These are phyloP conservation scores for Orbicella faveolata DNA, from an alignment of 64 coral and sea anemone genomes.

Conservation along the genomic window DNA sequence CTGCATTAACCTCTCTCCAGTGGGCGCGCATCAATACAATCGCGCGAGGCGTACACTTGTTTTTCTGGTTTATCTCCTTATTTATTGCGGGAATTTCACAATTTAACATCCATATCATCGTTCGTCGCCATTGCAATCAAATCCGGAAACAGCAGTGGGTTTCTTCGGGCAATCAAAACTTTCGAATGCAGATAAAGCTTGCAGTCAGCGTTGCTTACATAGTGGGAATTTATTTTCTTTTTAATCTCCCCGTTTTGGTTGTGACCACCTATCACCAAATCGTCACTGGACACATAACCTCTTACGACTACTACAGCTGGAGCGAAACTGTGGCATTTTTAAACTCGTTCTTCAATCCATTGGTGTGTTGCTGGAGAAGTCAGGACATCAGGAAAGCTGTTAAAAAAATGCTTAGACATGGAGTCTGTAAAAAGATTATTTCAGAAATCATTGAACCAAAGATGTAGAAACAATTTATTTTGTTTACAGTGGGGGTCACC, in stretches of 20 bases:
- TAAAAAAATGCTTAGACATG: slow-evolving; percentile 22
- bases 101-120: slow-evolving; percentile 37
- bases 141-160: slow-evolving; percentile 54
- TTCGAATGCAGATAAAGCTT: slow-evolving; percentile 51
- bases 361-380: slow-evolving; percentile 71
- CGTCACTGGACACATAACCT: slow-evolving; percentile 23
- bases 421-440: not conserved
- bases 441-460: not conserved
- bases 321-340: slow-evolving; percentile 76
- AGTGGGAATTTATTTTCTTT: slow-evolving; percentile 70
- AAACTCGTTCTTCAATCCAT: slow-evolving; percentile 76
- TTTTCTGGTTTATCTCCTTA: slow-evolving; percentile 53
- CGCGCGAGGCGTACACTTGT: slow-evolving; percentile 49
- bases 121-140: slow-evolving; percentile 46
- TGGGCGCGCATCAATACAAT: slow-evolving; percentile 72
- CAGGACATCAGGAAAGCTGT: slow-evolving; percentile 53
- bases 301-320: slow-evolving; percentile 80
- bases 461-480: not conserved
- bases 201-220: slow-evolving; percentile 74
- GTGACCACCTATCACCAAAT: slow-evolving; percentile 74
- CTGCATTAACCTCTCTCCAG: slow-evolving; percentile 48
- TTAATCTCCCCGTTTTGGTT: slow-evolving; percentile 68
- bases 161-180: slow-evolving; percentile 14
- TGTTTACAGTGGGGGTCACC: too few relatives aligned
- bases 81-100: slow-evolving; percentile 51